A percentile compares a stretch with the other conserved stretches of the same genome.
phyloP scores from a whole-genome alignment of 2,113 vertebrate genomes.

The Archocentrus centrarchus region DNA sequence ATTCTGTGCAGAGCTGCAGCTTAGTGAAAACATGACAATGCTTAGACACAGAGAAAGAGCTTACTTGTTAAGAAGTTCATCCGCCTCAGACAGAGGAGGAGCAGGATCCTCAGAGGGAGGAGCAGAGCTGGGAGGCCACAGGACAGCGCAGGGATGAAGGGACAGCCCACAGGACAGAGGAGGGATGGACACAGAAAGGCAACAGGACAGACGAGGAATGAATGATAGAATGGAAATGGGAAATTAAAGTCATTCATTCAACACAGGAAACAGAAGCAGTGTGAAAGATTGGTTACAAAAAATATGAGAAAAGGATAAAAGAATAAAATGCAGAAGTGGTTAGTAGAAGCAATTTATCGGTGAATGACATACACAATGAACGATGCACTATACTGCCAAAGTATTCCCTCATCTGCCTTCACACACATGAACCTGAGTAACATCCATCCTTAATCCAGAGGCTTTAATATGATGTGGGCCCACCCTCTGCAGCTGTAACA shows the following conservation, averaged over 20 bases:
- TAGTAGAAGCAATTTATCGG: conserved; percentile 69
- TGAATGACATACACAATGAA: conserved; percentile 31
- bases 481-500: no score
- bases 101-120: conserved; percentile 87
- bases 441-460: no score
- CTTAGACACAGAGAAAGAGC: conserved; percentile 52
- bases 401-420: no score
- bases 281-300: conserved; percentile 18
- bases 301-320: conserved; percentile 26
- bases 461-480: no score
- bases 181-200: not conserved
- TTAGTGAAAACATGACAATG: conserved; percentile 9
- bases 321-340: conserved; percentile 60
- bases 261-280: not conserved
- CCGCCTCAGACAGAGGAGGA: conserved; percentile 89
- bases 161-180: conserved; percentile 41
- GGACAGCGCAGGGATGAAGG: conserved; percentile 41
- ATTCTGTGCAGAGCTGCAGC: not conserved
- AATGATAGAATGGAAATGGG: conserved; percentile 20
- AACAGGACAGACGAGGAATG: conserved; percentile 12
- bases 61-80: conserved; percentile 96
- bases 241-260: conserved; percentile 7
- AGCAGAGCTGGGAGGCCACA: conserved; percentile 79
- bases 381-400: not conserved
- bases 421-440: no score